phyloP scores from a whole-genome alignment of 2,797 vertebrate species.

The Meriones psammophilus region DNA sequence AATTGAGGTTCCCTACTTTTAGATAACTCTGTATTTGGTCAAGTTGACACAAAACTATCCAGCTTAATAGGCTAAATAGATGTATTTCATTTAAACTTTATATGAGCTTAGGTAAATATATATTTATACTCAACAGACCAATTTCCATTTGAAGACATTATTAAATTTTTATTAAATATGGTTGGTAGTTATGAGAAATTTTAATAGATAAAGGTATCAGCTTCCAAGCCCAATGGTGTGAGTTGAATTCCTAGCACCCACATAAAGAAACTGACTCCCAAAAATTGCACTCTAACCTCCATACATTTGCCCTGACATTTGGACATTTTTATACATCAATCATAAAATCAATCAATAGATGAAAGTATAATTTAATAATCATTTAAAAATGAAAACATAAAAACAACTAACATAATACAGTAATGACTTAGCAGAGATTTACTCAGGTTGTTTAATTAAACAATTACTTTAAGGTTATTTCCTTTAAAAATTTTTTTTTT shows the following conservation, averaged over 20 bases:
- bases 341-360: neutral
- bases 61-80: neutral
- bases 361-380: neutral
- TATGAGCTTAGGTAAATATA: neutral
- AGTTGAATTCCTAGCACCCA: neutral
- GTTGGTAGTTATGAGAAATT: neutral
- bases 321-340: neutral
- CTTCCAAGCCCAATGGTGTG: neutral
- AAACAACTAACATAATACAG: neutral
- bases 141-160: conserved; percentile 1
- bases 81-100: neutral
- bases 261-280: neutral
- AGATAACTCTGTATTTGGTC: neutral
- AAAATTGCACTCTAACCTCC: neutral
- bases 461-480: conserved; percentile 38
- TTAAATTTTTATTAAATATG: neutral
- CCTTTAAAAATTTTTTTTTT: neutral
- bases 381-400: neutral
- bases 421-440: neutral
- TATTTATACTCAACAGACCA: neutral
- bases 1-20: neutral
- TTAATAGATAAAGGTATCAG: neutral
- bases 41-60: neutral
- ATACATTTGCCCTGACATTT: neutral
- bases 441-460: neutral